Evolutionary conservation across 2,797 vertebrate genomes (phyloP), one percentile per base, ranked within the genome.

Genomic region (Acrocephalus scirpaceus): DNA sequence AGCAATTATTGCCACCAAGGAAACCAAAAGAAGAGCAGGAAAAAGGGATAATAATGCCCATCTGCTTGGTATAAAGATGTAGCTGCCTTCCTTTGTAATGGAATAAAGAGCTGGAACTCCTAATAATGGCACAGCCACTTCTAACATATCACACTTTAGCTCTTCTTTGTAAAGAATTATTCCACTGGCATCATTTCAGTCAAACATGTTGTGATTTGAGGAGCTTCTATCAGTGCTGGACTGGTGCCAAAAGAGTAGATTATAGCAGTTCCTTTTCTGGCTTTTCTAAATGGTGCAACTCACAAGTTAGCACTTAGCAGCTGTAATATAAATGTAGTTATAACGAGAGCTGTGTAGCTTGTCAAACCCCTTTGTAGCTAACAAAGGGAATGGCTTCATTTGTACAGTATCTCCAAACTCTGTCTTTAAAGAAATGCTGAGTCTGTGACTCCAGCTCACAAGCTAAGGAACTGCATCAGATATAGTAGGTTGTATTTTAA

Each of bases 161-260:
- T 76, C 67, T 88, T 95, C 75, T 77, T 78, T 60, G 66, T 73
- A 51, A 71, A 93, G 76, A 91, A 88, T 90, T 60, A 62, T 90
- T 91, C 64, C 66, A 73, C 25, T 92, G 87, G 91, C 53, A 50
- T 89, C 67, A 64, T 93, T 97, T 96, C 95, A 96, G 93, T 81
- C 87, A 76, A 88, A 86, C 45, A 45, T 69, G 85, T 92, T 92
- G 92, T 79, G 91, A 93, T 92, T 93, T 93, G 65, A 80, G 88
- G 88, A 90, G 80, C 74, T n/a, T 51, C 83, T 85, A 92, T 88
- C 94, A 58, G 72, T 92, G 80, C 90, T 93, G 91, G 90, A 45
- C 57, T 62, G 40, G 60, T 94, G 94, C 95, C 96, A 95, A 70
- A 64, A 45, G 74, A 92, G 66, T 40, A 64, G 77, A 86, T 85